Evolutionary conservation across 2,888 invertebrate genomes (phyloP), one percentile per base, ranked within the genome.

Genomic region (Malachius bipustulatus): DNA sequence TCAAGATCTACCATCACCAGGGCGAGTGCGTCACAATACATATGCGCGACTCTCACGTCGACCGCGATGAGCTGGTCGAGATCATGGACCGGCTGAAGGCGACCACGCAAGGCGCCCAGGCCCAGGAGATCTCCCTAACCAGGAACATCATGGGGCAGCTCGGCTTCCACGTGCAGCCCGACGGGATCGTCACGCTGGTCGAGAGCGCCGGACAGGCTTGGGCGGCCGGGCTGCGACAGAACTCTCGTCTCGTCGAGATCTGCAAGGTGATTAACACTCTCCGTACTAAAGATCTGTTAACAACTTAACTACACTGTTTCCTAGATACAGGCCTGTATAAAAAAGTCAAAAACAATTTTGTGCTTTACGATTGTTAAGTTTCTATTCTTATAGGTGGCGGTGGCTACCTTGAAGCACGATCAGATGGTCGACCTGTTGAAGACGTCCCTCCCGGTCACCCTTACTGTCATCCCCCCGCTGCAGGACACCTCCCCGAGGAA

Each of bases 171-270:
- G 88, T 91, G 24, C 89, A 90, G 54, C 84, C 85, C 10, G 91
- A 91, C 60, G 94, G 94, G 2, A 77, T 94, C 14, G 89, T 94
- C 16, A 91, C 91, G 2, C 83, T 90, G 52, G 90, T 93, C n/a
- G 91, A 91, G 57, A 70, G 67, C 48, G 65, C 71, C 57, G 77
- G 75, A 14, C 65, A 67, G 19, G 82, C 83, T 16, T 78, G 77
- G 64, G 74, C 78, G 38, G 84, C 88, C 2, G 94, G 93, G n/a
- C 69, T 96, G 30, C 66, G 85, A 30, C 87, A 88, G 57, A 90
- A 90, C 39, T 85, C 85, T 33, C 73, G 93, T 10, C 70, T 96
- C 43, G 87, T 94, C 2, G 93, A 96, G 47, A 63, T 63, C 30
- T 63, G 63, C 43, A 62, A 62, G 47, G 48, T 52, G 10, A 11